Evolutionary conservation across 2,888 invertebrate species (phyloP).

Genomic region (Diarsia mendica): DNA sequence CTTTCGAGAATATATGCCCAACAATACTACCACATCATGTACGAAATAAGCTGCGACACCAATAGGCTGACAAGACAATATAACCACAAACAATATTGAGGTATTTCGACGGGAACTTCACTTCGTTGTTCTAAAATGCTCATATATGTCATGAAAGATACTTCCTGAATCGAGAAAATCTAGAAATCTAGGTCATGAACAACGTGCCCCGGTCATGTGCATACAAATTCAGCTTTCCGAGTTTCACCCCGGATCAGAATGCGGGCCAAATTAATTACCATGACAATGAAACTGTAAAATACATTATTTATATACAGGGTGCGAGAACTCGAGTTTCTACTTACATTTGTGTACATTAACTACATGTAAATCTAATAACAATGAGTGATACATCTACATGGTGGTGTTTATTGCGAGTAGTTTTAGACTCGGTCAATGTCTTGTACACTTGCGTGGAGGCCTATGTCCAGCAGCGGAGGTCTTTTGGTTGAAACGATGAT

Average conservation of each 20-base stretch:
- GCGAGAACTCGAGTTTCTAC: constrained; percentile 71
- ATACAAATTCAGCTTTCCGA: constrained; percentile 70
- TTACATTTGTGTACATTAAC: constrained; percentile 75
- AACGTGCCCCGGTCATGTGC: constrained; percentile 72
- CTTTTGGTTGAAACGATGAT: no score
- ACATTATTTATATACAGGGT: constrained; percentile 82
- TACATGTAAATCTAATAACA: constrained; percentile 60
- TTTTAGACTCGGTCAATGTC: background rate
- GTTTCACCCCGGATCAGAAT: constrained; percentile 80
- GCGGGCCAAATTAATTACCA: constrained; percentile 86
- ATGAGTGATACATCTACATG: constrained; percentile 35
- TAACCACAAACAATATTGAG: constrained; percentile 42
- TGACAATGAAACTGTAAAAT: constrained; percentile 83
- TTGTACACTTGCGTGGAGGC: no score
- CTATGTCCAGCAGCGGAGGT: no score
- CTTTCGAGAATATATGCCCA: background rate
- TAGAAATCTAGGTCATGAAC: constrained; percentile 67
- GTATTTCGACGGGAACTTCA: constrained; percentile 68
- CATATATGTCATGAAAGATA: constrained; percentile 71
- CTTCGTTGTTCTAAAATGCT: constrained; percentile 69
- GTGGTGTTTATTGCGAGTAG: background rate
- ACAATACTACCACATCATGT: constrained; percentile 27
- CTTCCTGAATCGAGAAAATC: constrained; percentile 58
- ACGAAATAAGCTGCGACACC: constrained; percentile 21
- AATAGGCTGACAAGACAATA: constrained; percentile 53